These are phyloP conservation scores for Neosalanx taihuensis DNA, from an alignment of 2,797 vertebrate genomes.

Conservation along the genomic window DNA sequence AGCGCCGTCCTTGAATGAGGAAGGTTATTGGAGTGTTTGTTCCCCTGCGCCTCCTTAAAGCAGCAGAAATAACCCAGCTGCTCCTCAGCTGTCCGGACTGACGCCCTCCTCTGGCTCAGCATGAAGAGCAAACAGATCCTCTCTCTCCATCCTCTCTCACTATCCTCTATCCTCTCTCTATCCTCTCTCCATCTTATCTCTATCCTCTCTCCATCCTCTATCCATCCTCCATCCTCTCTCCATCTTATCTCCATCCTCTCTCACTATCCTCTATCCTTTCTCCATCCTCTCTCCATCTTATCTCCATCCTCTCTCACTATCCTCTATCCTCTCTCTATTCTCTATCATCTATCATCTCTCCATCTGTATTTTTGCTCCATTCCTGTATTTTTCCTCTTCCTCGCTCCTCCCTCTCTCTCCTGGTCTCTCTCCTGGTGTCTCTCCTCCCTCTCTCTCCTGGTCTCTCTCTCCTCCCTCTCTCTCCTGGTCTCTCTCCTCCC, in stretches of 20 bases:
- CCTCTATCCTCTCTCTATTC: neutral
- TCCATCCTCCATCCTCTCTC: no score
- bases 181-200: no score
- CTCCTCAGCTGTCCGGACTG: constrained; percentile 51
- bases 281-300: neutral
- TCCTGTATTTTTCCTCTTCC: neutral
- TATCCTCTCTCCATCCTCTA: no score
- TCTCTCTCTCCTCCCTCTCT: no score
- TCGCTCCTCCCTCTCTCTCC: neutral
- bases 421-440: no score
- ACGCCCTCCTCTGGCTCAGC: constrained; percentile 44
- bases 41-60: constrained; percentile 47
- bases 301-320: no score
- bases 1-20: constrained; percentile 54
- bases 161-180: no score
- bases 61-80: constrained; percentile 52
- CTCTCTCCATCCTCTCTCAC: neutral
- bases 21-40: constrained; percentile 47
- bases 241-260: no score
- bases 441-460: neutral
- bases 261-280: no score
- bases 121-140: constrained; percentile 40
- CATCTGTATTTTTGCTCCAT: no score
- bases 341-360: no score
- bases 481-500: constrained; percentile 1